Evolutionary conservation across 2,113 vertebrate genomes (phyloP), one percentile per base, ranked within the genome.

Genomic region (Toxostoma redivivum): DNA sequence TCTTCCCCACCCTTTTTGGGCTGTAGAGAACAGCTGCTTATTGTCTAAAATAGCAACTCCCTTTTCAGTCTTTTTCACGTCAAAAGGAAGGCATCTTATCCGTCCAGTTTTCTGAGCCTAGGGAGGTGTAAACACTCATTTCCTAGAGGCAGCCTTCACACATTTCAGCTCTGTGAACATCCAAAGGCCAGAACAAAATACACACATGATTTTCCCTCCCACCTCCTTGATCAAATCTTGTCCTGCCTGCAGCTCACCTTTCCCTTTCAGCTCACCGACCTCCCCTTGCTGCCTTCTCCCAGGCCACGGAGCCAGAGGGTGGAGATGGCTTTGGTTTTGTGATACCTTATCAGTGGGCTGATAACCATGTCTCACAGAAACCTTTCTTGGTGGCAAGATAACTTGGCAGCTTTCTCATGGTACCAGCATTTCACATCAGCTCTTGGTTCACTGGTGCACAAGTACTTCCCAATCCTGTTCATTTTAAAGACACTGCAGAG

Each of bases 51-150:
- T 96, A 98, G 96, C 77, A 96, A 92, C 87, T 97, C 94, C 94
- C 94, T 97, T 97, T 96, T 84, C 96, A 97, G 93, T 21, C 81
- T 94, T 97, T 94, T 97, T 92, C 94, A 81, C 65, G 11, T 97
- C 97, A 97, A 97, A 97, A 98, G 97, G 98, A 98, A 98, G 91
- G 90, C 95, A 96, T 95, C 94, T 92, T 97, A 97, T 97, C 96
- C 70, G 20, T 94, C 86, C 97, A 94, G 78, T 92, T 97, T 96
- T 92, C 97, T 97, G 96, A 94, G 83, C 94, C 87, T 91, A 79
- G 74, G 95, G 89, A 97, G 95, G 85, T 38, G 30, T 95, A 97
- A 98, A 97, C 97, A 97, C 86, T 96, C 96, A 96, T 96, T 98
- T 98, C 98, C 97, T 95, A 95, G 70, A 7, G 80, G 80, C 91